Conservation (phyloP, 2,113 vertebrate genomes). For the Chloropsis cyanopogon region DNA sequence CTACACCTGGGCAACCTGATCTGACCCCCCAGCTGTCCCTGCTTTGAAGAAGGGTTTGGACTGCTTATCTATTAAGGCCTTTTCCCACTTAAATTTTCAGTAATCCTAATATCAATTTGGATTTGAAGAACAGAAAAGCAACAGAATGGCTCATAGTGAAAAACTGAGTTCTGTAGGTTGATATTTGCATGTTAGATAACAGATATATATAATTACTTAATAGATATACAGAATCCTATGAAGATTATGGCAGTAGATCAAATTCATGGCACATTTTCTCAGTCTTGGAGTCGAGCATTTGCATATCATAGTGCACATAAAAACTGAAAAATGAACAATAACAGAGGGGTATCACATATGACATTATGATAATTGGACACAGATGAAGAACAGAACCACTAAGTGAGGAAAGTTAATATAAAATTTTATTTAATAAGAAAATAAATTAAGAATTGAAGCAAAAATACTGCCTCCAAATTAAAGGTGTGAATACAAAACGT, state of each 20-base stretch:
- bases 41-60: neutral
- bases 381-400: neutral
- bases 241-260: neutral
- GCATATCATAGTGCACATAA: neutral
- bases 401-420: neutral
- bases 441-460: neutral
- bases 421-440: neutral
- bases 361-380: neutral
- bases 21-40: neutral
- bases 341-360: neutral
- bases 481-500: rapidly evolving
- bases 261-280: neutral
- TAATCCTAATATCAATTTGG: neutral
- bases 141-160: neutral
- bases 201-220: neutral
- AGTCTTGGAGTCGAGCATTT: neutral
- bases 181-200: neutral
- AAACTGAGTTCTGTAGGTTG: neutral
- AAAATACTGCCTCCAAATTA: neutral
- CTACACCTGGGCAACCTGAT: neutral
- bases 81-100: neutral
- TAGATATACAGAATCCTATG: neutral
- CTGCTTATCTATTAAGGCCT: neutral
- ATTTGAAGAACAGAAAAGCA: neutral
- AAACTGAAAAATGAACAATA: neutral